Evolutionary conservation across 1,140 invertebrate species (phyloP), one percentile per base, ranked within the genome.

Genomic region (Leptopilina clavipes): DNA sequence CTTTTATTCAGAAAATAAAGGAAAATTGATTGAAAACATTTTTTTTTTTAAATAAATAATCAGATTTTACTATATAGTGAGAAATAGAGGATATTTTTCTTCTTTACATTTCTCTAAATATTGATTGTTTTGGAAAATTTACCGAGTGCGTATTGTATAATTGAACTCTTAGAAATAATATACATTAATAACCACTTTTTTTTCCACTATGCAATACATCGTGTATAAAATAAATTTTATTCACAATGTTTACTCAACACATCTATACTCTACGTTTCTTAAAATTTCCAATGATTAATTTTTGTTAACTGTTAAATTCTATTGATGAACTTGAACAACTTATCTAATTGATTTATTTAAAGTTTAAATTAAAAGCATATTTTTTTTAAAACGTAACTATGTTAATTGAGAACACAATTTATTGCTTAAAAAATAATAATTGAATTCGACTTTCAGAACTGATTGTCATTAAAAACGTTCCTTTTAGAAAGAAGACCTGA

Each of bases 201-300:
- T 59, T 25, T 12, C 22, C 22, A 19, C 56, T 59, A 59, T 25
- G 11, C 22, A 59, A 59, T 31, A 25, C 19, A n/a, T 31, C 56
- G 59, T 65, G 59, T 31, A 65, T 31, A 25, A 65, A 31, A 65
- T 65, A 31, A 59, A 65, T 65, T 65, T 65, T 65, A 52, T 65
- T 31, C 7, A 31, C 25, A n/a, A 31, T 65, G 22, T 31, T 65
- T 65, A 31, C 11, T 31, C 59, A 65, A 65, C 22, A 65, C 59
- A 14, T 31, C 59, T 52, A 52, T 52, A 52, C 14, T 52, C 48
- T 65, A 65, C 25, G 10, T 65, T 65, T 65, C 25, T 31, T 65
- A 31, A 9, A 65, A 65, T 65, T 31, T n/a, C 25, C 14, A 65
- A 65, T 25, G 10, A 12, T 31, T 37, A 52, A 52, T 52, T 14